Evolutionary conservation across 2,888 invertebrate species (phyloP).

Genomic region (Liodrosophila aerea): DNA sequence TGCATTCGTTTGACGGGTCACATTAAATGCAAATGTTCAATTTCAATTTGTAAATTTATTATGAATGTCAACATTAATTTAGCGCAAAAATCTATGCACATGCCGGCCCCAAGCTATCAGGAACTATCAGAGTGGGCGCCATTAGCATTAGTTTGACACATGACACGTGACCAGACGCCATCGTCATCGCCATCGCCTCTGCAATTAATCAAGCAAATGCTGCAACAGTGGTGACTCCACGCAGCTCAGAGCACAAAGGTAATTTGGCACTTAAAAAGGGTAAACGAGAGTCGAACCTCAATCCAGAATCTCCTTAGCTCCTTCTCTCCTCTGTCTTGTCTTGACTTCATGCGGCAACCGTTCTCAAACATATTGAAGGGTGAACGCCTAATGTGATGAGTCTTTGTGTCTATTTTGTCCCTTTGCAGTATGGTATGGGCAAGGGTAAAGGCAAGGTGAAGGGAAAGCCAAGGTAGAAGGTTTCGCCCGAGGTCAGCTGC

Average conservation of each 20-base stretch:
- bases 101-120: slow-evolving; percentile 24
- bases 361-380: slow-evolving; percentile 56
- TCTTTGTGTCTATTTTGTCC: slow-evolving; percentile 33
- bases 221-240: slow-evolving; percentile 39
- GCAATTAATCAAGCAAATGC: slow-evolving; percentile 71
- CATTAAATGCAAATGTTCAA: slow-evolving; percentile 68
- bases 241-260: slow-evolving; percentile 46
- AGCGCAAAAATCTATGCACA: slow-evolving; percentile 44
- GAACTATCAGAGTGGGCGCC: slow-evolving; percentile 8
- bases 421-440: neutral
- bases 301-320: neutral
- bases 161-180: slow-evolving; percentile 49
- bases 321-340: no score
- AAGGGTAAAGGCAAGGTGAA: neutral
- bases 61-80: slow-evolving; percentile 72
- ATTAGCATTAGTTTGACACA: slow-evolving; percentile 46
- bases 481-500: slow-evolving; percentile 24
- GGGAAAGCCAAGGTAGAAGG: neutral
- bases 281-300: slow-evolving; percentile 35
- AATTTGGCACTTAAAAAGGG: slow-evolving; percentile 74
- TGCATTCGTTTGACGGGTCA: slow-evolving; percentile 56
- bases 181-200: slow-evolving; percentile 25
- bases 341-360: neutral
- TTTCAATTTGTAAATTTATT: slow-evolving; percentile 73
- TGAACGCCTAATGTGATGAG: slow-evolving; percentile 58